These are phyloP conservation scores for Aphidius ervi DNA, from an alignment of 1,140 invertebrate genomes.

Conservation along the genomic window DNA sequence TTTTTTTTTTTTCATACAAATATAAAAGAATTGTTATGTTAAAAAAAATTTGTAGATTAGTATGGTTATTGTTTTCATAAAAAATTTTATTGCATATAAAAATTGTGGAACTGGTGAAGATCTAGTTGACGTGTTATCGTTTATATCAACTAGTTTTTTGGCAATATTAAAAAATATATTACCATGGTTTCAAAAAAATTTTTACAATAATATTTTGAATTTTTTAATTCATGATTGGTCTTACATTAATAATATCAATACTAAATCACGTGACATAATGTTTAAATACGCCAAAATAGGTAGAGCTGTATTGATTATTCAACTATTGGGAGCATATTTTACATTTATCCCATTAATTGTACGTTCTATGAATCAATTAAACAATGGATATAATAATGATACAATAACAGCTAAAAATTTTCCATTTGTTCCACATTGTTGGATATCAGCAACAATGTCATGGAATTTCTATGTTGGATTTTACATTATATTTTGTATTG, in stretches of 20 bases:
- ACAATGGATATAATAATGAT: neutral
- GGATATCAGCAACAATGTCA: conserved; percentile 13
- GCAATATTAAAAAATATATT: conserved; percentile 18
- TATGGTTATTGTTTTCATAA: neutral
- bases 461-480: conserved; percentile 8
- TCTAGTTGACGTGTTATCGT: conserved; percentile 14
- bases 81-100: conserved; percentile 6
- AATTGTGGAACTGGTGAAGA: conserved; percentile 17
- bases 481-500: conserved; percentile 15
- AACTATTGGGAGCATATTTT: conserved; percentile 11
- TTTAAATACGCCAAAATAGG: conserved; percentile 16
- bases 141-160: conserved; percentile 7
- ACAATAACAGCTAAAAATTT: neutral
- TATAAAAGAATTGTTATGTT: too few species aligned
- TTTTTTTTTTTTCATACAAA: too few species aligned
- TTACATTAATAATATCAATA: neutral
- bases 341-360: conserved; percentile 10
- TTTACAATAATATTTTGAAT: conserved; percentile 13
- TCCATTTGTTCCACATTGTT: conserved; percentile 22
- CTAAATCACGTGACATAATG: conserved; percentile 9
- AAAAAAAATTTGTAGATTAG: too few species aligned
- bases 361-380: conserved; percentile 4
- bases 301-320: conserved; percentile 16
- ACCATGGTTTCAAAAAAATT: neutral
- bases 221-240: conserved; percentile 19